Percentiles rank a stretch among this genome's conserved stretches.
Conservation (phyloP, 2,888 invertebrate species). For the Clistopyga incitator region DNA sequence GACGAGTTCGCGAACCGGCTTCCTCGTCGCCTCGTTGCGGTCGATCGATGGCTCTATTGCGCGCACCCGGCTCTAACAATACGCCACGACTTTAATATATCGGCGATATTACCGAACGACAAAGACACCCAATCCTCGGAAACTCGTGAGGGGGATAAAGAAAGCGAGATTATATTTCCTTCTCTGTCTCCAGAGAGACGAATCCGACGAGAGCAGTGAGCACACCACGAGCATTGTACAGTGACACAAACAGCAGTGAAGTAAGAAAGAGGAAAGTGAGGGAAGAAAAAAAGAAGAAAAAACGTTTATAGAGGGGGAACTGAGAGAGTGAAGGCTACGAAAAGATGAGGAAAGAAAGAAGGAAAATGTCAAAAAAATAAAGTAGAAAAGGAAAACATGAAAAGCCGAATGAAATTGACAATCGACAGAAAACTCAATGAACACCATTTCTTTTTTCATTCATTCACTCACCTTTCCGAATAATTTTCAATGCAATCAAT, state of each 20-base stretch:
- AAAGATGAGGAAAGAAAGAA: conserved; percentile 14
- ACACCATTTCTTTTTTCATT: not conserved
- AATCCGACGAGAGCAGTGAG: conserved; percentile 18
- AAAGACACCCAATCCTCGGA: conserved; percentile 32
- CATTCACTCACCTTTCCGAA: not conserved
- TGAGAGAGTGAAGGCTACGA: conserved; percentile 5
- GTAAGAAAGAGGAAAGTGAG: not conserved
- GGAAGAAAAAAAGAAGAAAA: conserved; percentile 12
- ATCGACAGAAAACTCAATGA: conserved; percentile 30
- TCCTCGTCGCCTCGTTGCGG: conserved; percentile 67
- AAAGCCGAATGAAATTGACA: conserved; percentile 61
- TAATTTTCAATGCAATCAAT: conserved; percentile 13
- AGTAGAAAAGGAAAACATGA: conserved; percentile 40
- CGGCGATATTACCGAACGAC: conserved; percentile 70
- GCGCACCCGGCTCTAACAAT: conserved; percentile 67
- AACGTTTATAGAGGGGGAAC: not conserved
- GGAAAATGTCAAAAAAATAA: conserved; percentile 1
- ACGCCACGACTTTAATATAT: conserved; percentile 73
- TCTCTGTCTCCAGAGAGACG: not conserved
- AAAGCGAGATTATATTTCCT: conserved; percentile 32
- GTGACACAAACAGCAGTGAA: not conserved
- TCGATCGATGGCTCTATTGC: conserved; percentile 69
- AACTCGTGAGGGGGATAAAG: conserved; percentile 19
- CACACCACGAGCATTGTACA: not conserved
- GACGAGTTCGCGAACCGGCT: conserved; percentile 56